These are phyloP conservation scores for Prunella fulvescens DNA, from an alignment of 2,113 vertebrate species.

Conservation along the genomic window DNA sequence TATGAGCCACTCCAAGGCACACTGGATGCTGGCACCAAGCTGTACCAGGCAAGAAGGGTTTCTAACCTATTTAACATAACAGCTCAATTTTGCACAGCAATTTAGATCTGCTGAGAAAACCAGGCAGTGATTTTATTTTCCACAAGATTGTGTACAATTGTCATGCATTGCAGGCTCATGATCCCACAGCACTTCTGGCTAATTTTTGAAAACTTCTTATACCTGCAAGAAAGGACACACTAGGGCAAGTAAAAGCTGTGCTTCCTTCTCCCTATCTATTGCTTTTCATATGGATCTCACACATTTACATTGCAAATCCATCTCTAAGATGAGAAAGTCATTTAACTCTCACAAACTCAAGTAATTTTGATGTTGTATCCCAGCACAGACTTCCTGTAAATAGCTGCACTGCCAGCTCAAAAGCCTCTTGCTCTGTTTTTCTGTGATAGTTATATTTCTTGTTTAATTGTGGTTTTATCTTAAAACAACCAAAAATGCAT, in stretches of 20 bases:
- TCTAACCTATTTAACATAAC: background rate
- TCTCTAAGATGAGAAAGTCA: background rate
- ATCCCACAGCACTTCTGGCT: background rate
- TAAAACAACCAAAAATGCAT: slow-evolving; percentile 48
- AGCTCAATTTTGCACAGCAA: background rate
- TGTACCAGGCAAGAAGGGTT: background rate
- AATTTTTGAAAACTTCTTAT: background rate
- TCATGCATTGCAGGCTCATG: background rate
- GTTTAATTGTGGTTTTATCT: slow-evolving; percentile 48
- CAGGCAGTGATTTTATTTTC: background rate
- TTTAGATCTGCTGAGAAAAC: background rate
- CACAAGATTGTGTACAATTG: background rate
- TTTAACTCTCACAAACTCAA: background rate
- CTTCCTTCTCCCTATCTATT: background rate
- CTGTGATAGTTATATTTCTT: background rate
- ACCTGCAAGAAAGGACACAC: background rate
- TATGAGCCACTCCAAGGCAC: background rate
- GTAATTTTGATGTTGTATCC: background rate
- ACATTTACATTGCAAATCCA: slow-evolving; percentile 36
- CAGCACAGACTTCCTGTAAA: background rate
- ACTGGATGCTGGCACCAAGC: background rate
- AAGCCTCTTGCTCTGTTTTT: background rate
- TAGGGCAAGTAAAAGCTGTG: background rate
- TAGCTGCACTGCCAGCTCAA: background rate
- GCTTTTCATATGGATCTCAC: background rate